phyloP scores from a whole-genome alignment of 2,888 invertebrate species.

The Acrobasis repandana region DNA sequence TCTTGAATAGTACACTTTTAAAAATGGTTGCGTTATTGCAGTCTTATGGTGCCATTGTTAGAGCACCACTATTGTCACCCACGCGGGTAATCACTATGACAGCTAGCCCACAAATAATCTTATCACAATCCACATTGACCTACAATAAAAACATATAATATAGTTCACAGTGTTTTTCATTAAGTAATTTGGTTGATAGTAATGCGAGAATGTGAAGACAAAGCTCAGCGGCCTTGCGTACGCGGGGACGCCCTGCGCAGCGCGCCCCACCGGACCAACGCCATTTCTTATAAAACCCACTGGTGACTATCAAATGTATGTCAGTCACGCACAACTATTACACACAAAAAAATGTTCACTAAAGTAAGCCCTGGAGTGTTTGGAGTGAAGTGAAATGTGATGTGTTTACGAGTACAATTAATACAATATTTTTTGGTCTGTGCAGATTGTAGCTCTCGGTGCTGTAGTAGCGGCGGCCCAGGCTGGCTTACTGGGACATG shows the following conservation, averaged over 20 bases:
- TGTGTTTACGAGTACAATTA: constrained; percentile 3
- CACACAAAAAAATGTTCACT: constrained; percentile 71
- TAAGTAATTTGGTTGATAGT: constrained; percentile 66
- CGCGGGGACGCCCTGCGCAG: constrained; percentile 54
- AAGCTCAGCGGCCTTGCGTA: constrained; percentile 67
- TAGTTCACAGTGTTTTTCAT: constrained; percentile 68
- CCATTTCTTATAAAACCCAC: constrained; percentile 78
- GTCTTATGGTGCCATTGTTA: constrained; percentile 16
- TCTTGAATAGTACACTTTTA: not conserved
- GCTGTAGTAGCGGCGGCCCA: constrained; percentile 70
- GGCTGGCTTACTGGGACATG: constrained; percentile 69
- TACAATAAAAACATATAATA: constrained; percentile 47
- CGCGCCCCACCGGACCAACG: constrained; percentile 69
- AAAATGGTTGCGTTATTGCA: constrained; percentile 1
- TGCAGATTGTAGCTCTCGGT: constrained; percentile 65
- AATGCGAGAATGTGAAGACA: constrained; percentile 73
- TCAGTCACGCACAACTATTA: constrained; percentile 71
- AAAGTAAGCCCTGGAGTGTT: constrained; percentile 62
- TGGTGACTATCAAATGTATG: constrained; percentile 66
- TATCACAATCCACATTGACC: constrained; percentile 58
- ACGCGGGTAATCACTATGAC: constrained; percentile 11
- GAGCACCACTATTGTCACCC: constrained; percentile 15
- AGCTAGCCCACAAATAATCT: constrained; percentile 36
- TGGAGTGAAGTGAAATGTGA: constrained; percentile 37
- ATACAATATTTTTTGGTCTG: constrained; percentile 25